A percentile compares a stretch with the other conserved stretches of the same genome.
Conservation (phyloP, 53 echinoderm and acorn worm genomes). For the Crossaster papposus region DNA sequence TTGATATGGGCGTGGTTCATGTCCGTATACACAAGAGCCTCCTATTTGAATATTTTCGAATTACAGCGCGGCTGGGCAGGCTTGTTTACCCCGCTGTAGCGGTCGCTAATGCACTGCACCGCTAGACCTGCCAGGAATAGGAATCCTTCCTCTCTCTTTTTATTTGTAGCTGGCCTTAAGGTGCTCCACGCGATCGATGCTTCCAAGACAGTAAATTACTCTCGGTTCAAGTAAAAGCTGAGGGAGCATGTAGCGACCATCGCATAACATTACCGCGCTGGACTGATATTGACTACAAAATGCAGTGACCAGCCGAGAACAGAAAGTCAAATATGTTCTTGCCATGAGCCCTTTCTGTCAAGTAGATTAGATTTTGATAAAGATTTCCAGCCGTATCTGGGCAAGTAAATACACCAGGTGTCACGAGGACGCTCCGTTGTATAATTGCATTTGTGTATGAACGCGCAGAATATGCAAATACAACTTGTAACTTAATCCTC, state of each 20-base stretch:
- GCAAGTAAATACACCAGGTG: too few relatives aligned
- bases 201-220: slow-evolving; percentile 46
- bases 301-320: background rate
- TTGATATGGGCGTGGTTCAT: slow-evolving; percentile 20
- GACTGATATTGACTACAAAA: background rate
- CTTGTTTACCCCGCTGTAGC: background rate
- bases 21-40: background rate
- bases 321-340: background rate
- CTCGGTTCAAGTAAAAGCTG: slow-evolving; percentile 21
- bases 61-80: background rate
- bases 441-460: background rate
- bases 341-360: background rate
- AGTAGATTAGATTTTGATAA: background rate
- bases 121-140: background rate
- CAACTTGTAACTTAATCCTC: background rate
- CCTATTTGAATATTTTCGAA: slow-evolving; percentile 40
- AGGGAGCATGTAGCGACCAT: slow-evolving; percentile 36
- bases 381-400: background rate
- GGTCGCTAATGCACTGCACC: slow-evolving; percentile 32
- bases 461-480: background rate
- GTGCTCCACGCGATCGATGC: slow-evolving; percentile 46
- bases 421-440: too few relatives aligned
- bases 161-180: slow-evolving; percentile 36
- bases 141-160: background rate
- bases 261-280: slow-evolving; percentile 15